Evolutionary conservation across 64 coral and sea anemone genomes (phyloP).

Genomic region (Cladopsammia gracilis): DNA sequence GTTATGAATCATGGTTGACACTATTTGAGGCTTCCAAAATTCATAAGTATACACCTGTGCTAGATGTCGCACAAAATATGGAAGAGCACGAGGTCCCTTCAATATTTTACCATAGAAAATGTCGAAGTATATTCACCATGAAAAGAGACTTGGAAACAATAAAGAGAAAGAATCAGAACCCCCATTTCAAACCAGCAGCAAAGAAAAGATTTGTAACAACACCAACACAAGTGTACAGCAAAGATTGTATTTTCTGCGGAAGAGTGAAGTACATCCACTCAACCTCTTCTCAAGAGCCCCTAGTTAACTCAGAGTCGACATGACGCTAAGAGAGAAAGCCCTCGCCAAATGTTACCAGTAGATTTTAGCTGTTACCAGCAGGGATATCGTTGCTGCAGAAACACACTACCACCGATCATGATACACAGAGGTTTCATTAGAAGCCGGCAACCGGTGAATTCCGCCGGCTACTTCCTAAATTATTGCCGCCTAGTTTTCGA

Average conservation of each 20-base stretch:
- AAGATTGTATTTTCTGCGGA: constrained; percentile 26
- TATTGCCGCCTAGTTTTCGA: too few relatives aligned
- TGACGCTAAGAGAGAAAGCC: constrained; percentile 41
- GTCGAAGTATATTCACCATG: constrained; percentile 57
- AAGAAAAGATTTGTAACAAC: constrained; percentile 11
- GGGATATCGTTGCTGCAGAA: constrained; percentile 55
- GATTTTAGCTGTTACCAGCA: constrained; percentile 58
- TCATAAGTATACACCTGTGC: neutral
- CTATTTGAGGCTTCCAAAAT: constrained; percentile 36
- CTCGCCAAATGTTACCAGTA: constrained; percentile 53
- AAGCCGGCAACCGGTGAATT: too few relatives aligned
- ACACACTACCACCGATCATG: constrained; percentile 15
- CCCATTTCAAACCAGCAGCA: constrained; percentile 10
- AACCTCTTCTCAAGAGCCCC: neutral
- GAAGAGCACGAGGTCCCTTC: constrained; percentile 42
- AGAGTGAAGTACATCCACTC: constrained; percentile 2
- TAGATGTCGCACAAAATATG: constrained; percentile 56
- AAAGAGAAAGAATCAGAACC: constrained; percentile 46
- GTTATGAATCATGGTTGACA: constrained; percentile 58
- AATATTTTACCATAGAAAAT: constrained; percentile 66
- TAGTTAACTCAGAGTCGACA: constrained; percentile 18
- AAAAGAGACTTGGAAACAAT: constrained; percentile 62
- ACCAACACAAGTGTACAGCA: constrained; percentile 6
- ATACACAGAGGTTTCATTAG: too few relatives aligned
- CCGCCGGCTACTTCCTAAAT: too few relatives aligned